Conservation (phyloP, 2,888 invertebrate species). For the Papilio gigon region DNA sequence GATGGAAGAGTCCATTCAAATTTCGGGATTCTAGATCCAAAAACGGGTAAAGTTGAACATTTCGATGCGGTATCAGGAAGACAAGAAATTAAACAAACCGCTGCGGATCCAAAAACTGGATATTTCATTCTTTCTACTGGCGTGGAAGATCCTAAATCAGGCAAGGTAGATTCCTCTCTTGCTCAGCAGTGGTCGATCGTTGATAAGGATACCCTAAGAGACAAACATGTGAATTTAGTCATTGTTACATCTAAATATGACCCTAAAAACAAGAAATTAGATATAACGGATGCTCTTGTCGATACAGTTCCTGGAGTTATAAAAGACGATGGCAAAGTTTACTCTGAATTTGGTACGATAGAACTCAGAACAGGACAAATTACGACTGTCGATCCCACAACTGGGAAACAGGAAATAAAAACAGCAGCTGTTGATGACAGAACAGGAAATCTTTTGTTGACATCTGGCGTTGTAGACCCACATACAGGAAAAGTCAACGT, state of each 20-base stretch:
- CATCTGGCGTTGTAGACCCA: conserved; percentile 80
- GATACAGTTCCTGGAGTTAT: conserved; percentile 63
- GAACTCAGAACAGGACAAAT: conserved; percentile 81
- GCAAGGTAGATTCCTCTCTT: conserved; percentile 78
- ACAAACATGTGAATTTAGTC: conserved; percentile 73
- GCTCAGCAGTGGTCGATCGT: conserved; percentile 79
- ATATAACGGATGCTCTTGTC: conserved; percentile 73
- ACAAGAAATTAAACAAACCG: conserved; percentile 82
- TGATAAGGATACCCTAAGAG: conserved; percentile 59
- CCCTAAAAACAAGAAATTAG: conserved; percentile 69
- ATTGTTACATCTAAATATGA: conserved; percentile 81
- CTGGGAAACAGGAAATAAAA: conserved; percentile 82
- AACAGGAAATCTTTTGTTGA: conserved; percentile 80
- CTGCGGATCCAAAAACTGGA: conserved; percentile 81
- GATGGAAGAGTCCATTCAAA: conserved; percentile 79
- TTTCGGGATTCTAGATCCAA: conserved; percentile 79
- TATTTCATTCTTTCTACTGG: conserved; percentile 80
- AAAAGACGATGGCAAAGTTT: conserved; percentile 74
- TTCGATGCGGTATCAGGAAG: conserved; percentile 81
- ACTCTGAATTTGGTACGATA: conserved; percentile 81
- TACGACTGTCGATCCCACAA: conserved; percentile 79
- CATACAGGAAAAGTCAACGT: conserved; percentile 77
- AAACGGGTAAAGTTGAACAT: conserved; percentile 81
- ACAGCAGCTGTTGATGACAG: conserved; percentile 84
- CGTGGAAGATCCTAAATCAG: conserved; percentile 81